phyloP scores from a whole-genome alignment of 1,140 invertebrate species.

The Calliopsis andreniformis region DNA sequence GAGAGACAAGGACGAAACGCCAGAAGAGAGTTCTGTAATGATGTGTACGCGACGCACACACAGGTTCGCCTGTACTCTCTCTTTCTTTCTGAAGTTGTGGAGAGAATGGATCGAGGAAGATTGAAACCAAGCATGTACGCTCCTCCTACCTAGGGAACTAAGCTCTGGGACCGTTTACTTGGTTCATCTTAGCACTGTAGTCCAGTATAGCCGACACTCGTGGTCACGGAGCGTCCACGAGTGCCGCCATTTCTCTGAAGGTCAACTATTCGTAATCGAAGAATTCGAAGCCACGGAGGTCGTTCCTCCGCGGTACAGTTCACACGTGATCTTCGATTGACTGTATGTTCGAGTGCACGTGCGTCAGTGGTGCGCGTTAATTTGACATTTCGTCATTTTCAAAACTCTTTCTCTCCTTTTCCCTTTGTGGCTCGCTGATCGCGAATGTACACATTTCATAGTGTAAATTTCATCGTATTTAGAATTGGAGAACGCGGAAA shows the following conservation, averaged over 20 bases:
- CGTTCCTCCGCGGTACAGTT: conserved; percentile 11
- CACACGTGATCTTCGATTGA: conserved; percentile 26
- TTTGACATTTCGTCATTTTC: conserved; percentile 2
- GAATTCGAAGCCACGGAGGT: conserved; percentile 13
- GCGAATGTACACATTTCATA: neutral
- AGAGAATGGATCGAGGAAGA: conserved; percentile 46
- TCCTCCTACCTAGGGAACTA: conserved; percentile 40
- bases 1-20: neutral
- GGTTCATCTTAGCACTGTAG: conserved; percentile 32
- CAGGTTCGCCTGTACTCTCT: conserved; percentile 39
- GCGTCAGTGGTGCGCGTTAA: neutral
- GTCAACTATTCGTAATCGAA: neutral
- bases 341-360: conserved; percentile 21
- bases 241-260: conserved; percentile 38
- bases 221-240: conserved; percentile 36
- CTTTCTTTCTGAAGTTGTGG: conserved; percentile 32
- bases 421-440: neutral
- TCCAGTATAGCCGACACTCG: conserved; percentile 38
- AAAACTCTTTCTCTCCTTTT: neutral
- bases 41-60: neutral
- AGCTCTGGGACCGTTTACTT: conserved; percentile 22
- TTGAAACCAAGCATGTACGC: conserved; percentile 25
- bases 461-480: neutral
- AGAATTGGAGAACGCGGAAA: neutral
- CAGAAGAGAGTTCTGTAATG: neutral